A percentile compares a stretch with the other conserved stretches of the same genome.
Evolutionary conservation across 2,113 vertebrate species (phyloP).

Genomic region (Leptodactylus fuscus): DNA sequence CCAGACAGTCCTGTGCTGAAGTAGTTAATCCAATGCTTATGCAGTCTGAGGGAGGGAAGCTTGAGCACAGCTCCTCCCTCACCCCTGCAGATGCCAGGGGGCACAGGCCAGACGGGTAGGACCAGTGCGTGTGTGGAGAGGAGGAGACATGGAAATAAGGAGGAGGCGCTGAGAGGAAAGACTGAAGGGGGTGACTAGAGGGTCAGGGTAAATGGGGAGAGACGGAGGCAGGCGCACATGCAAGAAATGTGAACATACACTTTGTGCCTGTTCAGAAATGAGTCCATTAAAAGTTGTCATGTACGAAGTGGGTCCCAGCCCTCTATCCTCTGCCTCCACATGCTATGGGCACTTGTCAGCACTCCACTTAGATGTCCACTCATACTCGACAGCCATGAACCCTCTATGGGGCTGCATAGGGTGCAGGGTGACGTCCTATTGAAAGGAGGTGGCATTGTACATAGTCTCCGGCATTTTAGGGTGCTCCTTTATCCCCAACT

Average conservation of each 20-base stretch:
- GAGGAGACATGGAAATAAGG: conserved; percentile 6
- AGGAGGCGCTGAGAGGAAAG: conserved; percentile 11
- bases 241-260: background rate
- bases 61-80: conserved; percentile 32
- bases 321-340: no score
- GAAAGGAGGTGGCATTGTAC: background rate
- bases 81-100: conserved; percentile 60
- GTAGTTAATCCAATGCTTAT: background rate
- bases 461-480: background rate
- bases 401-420: background rate
- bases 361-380: no score
- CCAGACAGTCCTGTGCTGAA: background rate
- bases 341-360: no score
- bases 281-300: background rate
- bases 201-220: background rate
- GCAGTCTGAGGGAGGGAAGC: background rate
- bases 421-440: background rate
- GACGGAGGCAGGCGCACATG: background rate
- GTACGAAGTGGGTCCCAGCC: no score
- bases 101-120: conserved; percentile 39
- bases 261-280: background rate
- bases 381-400: background rate
- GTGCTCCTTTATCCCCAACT: conserved; percentile 27
- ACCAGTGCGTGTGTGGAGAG: conserved; percentile 22
- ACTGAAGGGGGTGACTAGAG: conserved; percentile 18